Percentiles rank a stretch among this genome's conserved stretches.
Conservation (phyloP, 1,140 invertebrate genomes). For the Trichonephila inaurata region DNA sequence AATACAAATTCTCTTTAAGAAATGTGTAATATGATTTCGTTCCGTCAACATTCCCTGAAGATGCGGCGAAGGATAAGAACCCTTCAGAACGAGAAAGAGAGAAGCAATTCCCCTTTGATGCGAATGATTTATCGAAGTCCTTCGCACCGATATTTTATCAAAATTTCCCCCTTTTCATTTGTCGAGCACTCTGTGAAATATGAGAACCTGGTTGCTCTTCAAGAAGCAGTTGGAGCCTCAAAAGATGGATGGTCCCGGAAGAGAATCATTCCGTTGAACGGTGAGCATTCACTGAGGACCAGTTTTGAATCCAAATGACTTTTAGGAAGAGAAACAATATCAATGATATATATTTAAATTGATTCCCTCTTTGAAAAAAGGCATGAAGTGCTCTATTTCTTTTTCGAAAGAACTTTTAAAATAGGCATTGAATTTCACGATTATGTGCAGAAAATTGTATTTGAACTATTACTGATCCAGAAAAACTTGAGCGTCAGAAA, state of each 20-base stretch:
- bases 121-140: not conserved
- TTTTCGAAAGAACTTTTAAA: too few relatives aligned
- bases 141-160: not conserved
- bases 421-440: too few relatives aligned
- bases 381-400: too few relatives aligned
- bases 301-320: not conserved
- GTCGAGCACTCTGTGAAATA: not conserved
- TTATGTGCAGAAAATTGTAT: too few relatives aligned
- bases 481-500: too few relatives aligned
- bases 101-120: not conserved
- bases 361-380: too few relatives aligned
- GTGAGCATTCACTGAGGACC: not conserved
- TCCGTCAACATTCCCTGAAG: not conserved
- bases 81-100: not conserved
- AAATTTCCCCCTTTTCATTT: not conserved
- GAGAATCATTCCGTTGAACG: not conserved
- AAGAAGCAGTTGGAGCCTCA: not conserved
- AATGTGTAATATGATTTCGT: not conserved
- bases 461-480: too few relatives aligned
- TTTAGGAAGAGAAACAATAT: not conserved
- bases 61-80: not conserved
- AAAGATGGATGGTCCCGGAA: not conserved
- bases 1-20: not conserved
- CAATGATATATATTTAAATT: too few relatives aligned
- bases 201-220: not conserved